Conservation (phyloP, 2,888 invertebrate genomes). For the Pseudolycoriella hygida region DNA sequence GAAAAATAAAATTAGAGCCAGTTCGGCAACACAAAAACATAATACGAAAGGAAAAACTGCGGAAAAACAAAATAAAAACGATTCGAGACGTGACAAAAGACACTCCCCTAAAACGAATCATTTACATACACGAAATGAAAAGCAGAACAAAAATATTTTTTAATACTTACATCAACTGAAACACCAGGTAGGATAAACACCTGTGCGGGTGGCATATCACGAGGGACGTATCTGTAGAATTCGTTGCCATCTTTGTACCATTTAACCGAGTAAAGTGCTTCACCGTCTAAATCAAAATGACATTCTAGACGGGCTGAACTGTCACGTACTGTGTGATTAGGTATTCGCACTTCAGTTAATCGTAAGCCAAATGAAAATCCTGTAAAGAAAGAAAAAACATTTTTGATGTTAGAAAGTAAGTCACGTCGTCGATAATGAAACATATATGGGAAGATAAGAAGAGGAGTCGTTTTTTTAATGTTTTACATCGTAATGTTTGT, state of each 20-base stretch:
- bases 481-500: too few relatives aligned
- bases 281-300: slow-evolving; percentile 66
- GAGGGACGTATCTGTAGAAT: slow-evolving; percentile 73
- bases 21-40: too few relatives aligned
- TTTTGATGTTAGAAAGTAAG: too few relatives aligned
- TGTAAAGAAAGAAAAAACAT: slow-evolving; percentile 15
- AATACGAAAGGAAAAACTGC: too few relatives aligned
- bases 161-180: slow-evolving; percentile 61
- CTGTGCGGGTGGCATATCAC: slow-evolving; percentile 63
- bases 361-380: slow-evolving; percentile 37
- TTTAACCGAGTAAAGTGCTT: slow-evolving; percentile 73
- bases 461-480: too few relatives aligned
- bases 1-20: too few relatives aligned
- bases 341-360: slow-evolving; percentile 62
- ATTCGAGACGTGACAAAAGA: too few relatives aligned
- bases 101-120: background rate
- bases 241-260: slow-evolving; percentile 87
- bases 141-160: background rate
- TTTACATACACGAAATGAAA: too few relatives aligned
- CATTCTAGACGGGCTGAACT: slow-evolving; percentile 61
- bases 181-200: slow-evolving; percentile 66
- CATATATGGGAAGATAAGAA: too few relatives aligned
- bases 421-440: too few relatives aligned
- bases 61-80: too few relatives aligned
- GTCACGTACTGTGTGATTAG: slow-evolving; percentile 62